phyloP scores from a whole-genome alignment of 1,140 invertebrate genomes.

The Drosophila hydei region DNA sequence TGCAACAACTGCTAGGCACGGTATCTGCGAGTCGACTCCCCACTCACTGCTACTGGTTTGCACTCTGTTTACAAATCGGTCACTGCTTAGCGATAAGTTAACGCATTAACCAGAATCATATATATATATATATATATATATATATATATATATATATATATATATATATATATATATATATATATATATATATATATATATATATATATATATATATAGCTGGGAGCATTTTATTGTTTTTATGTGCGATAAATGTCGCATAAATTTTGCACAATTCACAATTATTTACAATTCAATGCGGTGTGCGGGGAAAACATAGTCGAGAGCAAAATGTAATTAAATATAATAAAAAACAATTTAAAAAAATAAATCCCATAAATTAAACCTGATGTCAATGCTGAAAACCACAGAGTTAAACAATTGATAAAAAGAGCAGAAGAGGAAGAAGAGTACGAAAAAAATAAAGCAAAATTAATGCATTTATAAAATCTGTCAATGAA shows the following conservation, averaged over 20 bases:
- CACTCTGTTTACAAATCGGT: constrained; percentile 33
- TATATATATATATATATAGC: constrained; percentile 4
- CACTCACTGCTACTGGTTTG: constrained; percentile 2
- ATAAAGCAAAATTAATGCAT: constrained; percentile 15
- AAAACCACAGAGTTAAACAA: constrained; percentile 46
- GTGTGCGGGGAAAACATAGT: neutral
- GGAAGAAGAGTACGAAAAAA: neutral
- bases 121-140: neutral
- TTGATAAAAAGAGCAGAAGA: neutral
- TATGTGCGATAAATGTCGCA: constrained; percentile 45
- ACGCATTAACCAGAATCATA: constrained; percentile 41
- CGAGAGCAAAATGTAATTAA: constrained; percentile 61
- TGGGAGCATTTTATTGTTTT: constrained; percentile 1
- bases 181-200: neutral
- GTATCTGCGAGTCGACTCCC: too few species aligned
- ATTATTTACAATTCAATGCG: constrained; percentile 46
- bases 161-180: neutral
- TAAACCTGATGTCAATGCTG: constrained; percentile 54
- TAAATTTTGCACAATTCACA: constrained; percentile 52
- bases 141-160: neutral
- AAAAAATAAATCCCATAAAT: constrained; percentile 77
- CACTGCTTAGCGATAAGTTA: constrained; percentile 46
- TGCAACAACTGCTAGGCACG: too few species aligned
- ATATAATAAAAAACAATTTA: constrained; percentile 77
- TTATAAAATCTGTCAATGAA: constrained; percentile 66